phyloP scores from a whole-genome alignment of 2,113 vertebrate genomes.

The Scalopus aquaticus region DNA sequence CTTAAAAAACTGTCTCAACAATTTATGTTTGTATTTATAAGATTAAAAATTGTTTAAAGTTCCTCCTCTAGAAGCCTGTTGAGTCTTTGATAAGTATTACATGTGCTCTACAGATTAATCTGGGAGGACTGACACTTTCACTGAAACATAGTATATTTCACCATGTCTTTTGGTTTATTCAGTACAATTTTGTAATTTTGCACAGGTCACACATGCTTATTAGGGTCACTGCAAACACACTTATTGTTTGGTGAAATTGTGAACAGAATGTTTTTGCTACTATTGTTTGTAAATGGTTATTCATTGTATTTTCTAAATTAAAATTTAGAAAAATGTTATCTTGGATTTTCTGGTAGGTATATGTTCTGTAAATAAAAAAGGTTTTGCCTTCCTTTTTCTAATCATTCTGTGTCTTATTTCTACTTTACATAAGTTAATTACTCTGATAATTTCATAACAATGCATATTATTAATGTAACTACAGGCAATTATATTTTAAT shows the following conservation, averaged over 20 bases:
- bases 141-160: neutral
- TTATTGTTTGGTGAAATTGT: conserved; percentile 26
- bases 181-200: conserved; percentile 16
- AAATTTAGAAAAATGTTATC: conserved; percentile 13
- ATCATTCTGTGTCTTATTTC: neutral
- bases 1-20: neutral
- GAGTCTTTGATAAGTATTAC: neutral
- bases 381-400: neutral
- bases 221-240: neutral
- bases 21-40: conserved; percentile 24
- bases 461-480: conserved; percentile 40
- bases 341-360: conserved; percentile 37
- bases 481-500: conserved; percentile 25
- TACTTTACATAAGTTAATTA: conserved; percentile 33
- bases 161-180: too few species aligned
- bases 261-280: conserved; percentile 20
- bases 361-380: conserved; percentile 26
- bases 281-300: conserved; percentile 17
- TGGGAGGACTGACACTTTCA: neutral
- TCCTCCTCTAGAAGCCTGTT: neutral
- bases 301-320: conserved; percentile 49
- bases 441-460: conserved; percentile 40
- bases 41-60: conserved; percentile 14
- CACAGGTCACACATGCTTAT: neutral
- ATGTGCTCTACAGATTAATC: conserved; percentile 3